Conservation (phyloP, 2,113 vertebrate species). For the Python bivittatus region DNA sequence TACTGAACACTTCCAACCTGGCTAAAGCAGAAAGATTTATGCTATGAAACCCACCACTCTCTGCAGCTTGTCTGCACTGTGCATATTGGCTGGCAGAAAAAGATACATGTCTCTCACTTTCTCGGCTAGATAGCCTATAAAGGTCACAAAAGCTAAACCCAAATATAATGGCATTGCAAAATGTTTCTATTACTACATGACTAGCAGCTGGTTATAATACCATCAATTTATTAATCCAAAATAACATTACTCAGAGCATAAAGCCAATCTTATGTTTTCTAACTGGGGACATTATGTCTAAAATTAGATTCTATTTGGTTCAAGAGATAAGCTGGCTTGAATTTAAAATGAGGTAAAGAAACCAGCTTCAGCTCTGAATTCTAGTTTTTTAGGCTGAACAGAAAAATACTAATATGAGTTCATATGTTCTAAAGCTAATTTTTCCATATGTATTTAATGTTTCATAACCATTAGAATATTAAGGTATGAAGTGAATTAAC, state of each 20-base stretch:
- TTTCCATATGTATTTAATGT: conserved; percentile 23
- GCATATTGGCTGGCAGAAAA: conserved; percentile 49
- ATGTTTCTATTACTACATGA: conserved; percentile 53
- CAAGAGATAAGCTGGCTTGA: conserved; percentile 43
- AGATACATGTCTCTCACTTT: conserved; percentile 56
- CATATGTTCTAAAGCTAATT: conserved; percentile 28
- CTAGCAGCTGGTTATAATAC: conserved; percentile 49
- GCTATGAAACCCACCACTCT: conserved; percentile 53
- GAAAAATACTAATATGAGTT: conserved; percentile 25
- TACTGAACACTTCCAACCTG: conserved; percentile 60
- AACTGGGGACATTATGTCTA: conserved; percentile 41
- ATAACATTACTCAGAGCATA: conserved; percentile 45
- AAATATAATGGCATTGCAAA: conserved; percentile 49
- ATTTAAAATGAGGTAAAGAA: conserved; percentile 37
- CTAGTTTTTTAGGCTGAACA: conserved; percentile 14
- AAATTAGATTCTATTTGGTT: conserved; percentile 53
- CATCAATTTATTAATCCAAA: conserved; percentile 55
- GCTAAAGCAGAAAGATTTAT: conserved; percentile 66
- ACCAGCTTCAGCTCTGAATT: conserved; percentile 31
- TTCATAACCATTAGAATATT: conserved; percentile 38
- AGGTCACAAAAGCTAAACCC: conserved; percentile 70
- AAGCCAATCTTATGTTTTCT: conserved; percentile 27
- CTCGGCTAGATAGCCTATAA: conserved; percentile 53
- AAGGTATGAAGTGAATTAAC: conserved; percentile 31
- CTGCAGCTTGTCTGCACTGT: conserved; percentile 50